Base-by-base conservation (phyloP, 2,888 invertebrate genomes). In the Heterodera filipjevi region DNA sequence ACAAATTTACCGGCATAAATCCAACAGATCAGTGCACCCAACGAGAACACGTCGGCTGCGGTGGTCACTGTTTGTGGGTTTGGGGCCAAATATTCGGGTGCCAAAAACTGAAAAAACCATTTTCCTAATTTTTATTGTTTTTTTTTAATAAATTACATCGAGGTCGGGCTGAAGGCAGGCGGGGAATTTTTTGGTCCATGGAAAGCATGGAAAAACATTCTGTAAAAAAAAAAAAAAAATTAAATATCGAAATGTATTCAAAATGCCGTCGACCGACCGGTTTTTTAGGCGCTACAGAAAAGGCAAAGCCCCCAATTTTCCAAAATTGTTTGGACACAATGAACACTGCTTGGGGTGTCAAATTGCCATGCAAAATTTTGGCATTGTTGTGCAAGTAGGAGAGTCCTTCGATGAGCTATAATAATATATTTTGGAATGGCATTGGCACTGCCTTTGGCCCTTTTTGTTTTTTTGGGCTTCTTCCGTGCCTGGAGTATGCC, bases 111-210 rank as follows among this genome's bases (percentile, higher is more conserved):
- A 44, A 73, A 73, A n/a, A 39, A 39, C 1, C 12, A 27, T 10
- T 10, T 39, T 30, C n/a, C 35, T 46, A 14, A 12, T 35, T n/a
- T 27, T 27, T 49, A 14, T 8, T 59, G 49, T 49, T 19, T 30
- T 59, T 27, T n/a, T 1, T 3, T 33, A 72, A 49, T 49, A 33
- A 12, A 46, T 22, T 46, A 73, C 73, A 91, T 98, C 96, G 82
- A 98, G 92, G 91, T 95, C 94, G 0, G 97, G 96, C 90, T 99
- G 98, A 10, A 94, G 93, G 92, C 95, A 93, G 91, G 95, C 95
- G 0, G 96, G 93, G 80, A 94, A 92, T 89, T 95, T 93, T 82
- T 94, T 93, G 66, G 95, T 95, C 95, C 96, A 98, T 0, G 95
- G 93, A 83, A 93, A 93, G 87, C 94, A 94, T 2, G 93, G 91